These are phyloP conservation scores for Epinephelus malabaricus DNA, from an alignment of 2,797 vertebrate species.

Conservation along the genomic window DNA sequence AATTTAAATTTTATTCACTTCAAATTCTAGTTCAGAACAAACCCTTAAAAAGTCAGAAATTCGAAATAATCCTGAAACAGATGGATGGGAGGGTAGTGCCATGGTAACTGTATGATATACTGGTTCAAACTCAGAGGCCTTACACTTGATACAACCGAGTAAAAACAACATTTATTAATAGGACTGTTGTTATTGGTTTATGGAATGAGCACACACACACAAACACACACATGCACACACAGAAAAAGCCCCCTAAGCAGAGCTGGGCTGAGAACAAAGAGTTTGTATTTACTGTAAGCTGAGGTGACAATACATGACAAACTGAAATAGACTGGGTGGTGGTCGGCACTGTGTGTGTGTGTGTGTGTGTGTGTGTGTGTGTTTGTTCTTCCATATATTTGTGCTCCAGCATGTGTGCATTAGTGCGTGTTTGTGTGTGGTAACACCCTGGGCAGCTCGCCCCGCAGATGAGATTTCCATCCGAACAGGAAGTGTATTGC, in stretches of 20 bases:
- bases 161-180: slow-evolving; percentile 59
- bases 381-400: slow-evolving; percentile 60
- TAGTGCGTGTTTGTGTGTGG: slow-evolving; percentile 46
- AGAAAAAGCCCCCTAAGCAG: slow-evolving; percentile 53
- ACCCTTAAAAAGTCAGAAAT: not conserved
- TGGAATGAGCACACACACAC: slow-evolving; percentile 36
- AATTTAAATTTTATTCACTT: not conserved
- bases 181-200: slow-evolving; percentile 51
- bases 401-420: slow-evolving; percentile 35
- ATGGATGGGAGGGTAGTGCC: not conserved
- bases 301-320: slow-evolving; percentile 84
- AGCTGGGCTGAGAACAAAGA: slow-evolving; percentile 76
- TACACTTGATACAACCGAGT: slow-evolving; percentile 43
- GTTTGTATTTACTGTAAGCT: slow-evolving; percentile 69
- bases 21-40: not conserved
- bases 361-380: slow-evolving; percentile 24
- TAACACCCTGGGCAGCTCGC: slow-evolving; percentile 82
- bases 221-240: slow-evolving; percentile 29
- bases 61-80: not conserved
- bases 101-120: not conserved
- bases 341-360: slow-evolving; percentile 60
- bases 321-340: slow-evolving; percentile 84
- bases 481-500: slow-evolving; percentile 92
- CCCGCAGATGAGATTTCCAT: slow-evolving; percentile 91
- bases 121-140: slow-evolving; percentile 18